Base-by-base conservation (phyloP, 2,113 vertebrate genomes). In the Bufo gargarizans region DNA sequence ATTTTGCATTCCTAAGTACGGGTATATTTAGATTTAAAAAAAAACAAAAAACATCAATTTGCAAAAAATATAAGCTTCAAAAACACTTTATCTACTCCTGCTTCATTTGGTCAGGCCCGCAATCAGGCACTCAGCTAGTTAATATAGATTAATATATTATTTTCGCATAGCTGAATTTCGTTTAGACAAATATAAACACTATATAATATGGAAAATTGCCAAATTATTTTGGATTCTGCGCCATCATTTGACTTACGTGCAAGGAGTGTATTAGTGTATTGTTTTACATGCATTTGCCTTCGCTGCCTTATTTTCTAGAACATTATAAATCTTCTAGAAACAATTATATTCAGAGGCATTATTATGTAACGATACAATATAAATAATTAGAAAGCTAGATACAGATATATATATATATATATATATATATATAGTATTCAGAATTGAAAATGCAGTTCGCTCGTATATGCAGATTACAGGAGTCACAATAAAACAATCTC, bases 381-480 rank as follows among this genome's bases (percentile, higher is more conserved):
- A 61, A 1, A 61, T 6, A 61, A 63, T 20, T 22, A 8, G 33
- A 3, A 69, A n/a, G 4, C 2, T 45, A 82, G 33, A 65, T 13
- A 82, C 8, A 82, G n/a, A 82, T 13, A 63, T 65, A 82, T 13
- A 61, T 63, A 82, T 0, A 63, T 82, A 61, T 0, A 82, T 47
- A 49, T 3, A 47, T n/a, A 63, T 6, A 49, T 43, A 49, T 33
- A 82, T 61, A 17, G 33, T 12, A 50, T 83, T 53, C 6, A 14
- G 47, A 53, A 61, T 83, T 67, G 45, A 67, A 83, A 67, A 83
- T 53, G 22, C 69, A 83, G 67, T 82, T 50, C 50, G 17, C 10
- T 50, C 80, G 19, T 82, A 63, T 67, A 53, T 67, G 61, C 20
- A 49, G 53, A 83, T 82, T 83, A 83, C 81, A 53, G 45, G 49